A percentile compares a stretch with the other conserved stretches of the same genome.
Conservation (phyloP, 2,113 vertebrate genomes). For the Mesembrinibis cayennensis region DNA sequence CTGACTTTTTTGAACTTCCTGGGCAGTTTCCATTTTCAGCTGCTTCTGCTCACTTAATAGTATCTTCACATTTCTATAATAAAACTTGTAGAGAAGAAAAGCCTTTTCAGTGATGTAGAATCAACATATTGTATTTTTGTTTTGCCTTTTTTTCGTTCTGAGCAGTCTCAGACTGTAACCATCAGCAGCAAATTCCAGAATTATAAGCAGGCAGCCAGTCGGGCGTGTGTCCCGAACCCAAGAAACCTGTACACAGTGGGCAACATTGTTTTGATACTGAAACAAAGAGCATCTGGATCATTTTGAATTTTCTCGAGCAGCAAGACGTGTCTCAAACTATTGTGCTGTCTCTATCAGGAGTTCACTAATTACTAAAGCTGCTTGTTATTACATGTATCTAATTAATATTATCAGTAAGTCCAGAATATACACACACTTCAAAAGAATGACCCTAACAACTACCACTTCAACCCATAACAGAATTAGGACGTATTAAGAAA, state of each 20-base stretch:
- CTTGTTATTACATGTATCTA: constrained; percentile 23
- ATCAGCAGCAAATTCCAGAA: not conserved
- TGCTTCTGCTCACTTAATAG: not conserved
- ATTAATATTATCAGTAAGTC: constrained; percentile 50
- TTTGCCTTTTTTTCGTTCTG: not conserved
- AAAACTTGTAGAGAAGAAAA: not conserved
- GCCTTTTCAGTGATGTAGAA: not conserved
- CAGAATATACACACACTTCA: constrained; percentile 15
- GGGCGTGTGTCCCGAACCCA: not conserved
- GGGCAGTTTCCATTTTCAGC: not conserved
- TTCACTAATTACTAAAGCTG: constrained; percentile 33
- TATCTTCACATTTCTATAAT: not conserved
- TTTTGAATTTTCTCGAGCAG: not conserved
- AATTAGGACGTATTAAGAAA: not conserved
- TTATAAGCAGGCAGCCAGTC: not conserved
- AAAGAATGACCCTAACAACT: constrained; percentile 31
- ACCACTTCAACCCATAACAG: constrained; percentile 28
- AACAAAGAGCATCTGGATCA: not conserved
- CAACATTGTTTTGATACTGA: not conserved
- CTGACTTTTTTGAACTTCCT: not conserved
- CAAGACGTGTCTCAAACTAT: not conserved
- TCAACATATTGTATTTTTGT: not conserved
- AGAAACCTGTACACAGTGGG: not conserved
- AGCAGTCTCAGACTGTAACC: not conserved
- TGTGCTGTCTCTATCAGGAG: not conserved